Percentiles rank a stretch among this genome's conserved stretches.
Evolutionary conservation across 2,888 invertebrate genomes (phyloP).

Genomic region (Napeogenes sylphis): DNA sequence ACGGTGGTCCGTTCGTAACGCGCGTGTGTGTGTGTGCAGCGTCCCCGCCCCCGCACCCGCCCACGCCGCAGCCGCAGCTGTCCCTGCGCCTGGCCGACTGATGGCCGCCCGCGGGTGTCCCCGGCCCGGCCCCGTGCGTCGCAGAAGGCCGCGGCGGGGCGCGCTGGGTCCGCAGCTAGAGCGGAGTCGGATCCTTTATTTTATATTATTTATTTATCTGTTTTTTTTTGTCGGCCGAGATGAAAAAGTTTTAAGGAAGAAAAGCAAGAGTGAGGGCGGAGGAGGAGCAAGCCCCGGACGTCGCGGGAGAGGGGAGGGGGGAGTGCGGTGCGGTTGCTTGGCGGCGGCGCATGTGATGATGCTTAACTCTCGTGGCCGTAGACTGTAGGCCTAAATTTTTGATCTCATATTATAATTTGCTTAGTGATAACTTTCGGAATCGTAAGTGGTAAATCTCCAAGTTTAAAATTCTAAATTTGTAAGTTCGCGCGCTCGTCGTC

Average conservation of each 20-base stretch:
- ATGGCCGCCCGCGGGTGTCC: conserved; percentile 33
- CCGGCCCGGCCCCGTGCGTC: too few relatives aligned
- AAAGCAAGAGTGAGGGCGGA: conserved; percentile 16
- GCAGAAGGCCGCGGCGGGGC: too few relatives aligned
- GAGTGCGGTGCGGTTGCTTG: conserved; percentile 57
- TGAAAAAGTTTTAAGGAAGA: conserved; percentile 16
- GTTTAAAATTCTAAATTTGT: conserved; percentile 62
- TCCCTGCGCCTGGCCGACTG: conserved; percentile 70
- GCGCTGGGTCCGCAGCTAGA: conserved; percentile 28
- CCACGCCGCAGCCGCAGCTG: conserved; percentile 72
- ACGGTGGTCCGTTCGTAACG: too few relatives aligned
- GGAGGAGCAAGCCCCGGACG: conserved; percentile 11
- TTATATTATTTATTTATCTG: conserved; percentile 59
- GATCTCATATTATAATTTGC: conserved; percentile 79
- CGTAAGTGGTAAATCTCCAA: conserved; percentile 66
- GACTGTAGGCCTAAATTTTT: conserved; percentile 77
- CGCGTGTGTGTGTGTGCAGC: conserved; percentile 40
- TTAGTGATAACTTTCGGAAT: conserved; percentile 73
- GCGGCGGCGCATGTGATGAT: conserved; percentile 67
- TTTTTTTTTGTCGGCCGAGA: conserved; percentile 56
- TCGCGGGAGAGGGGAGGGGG: conserved; percentile 38
- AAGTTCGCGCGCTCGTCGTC: conserved; percentile 65
- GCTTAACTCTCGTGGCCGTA: conserved; percentile 67
- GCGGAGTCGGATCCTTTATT: conserved; percentile 54
- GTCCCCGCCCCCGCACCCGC: conserved; percentile 73